Evolutionary conservation across 1,140 invertebrate species (phyloP).

Genomic region (Aphelinus certus): DNA sequence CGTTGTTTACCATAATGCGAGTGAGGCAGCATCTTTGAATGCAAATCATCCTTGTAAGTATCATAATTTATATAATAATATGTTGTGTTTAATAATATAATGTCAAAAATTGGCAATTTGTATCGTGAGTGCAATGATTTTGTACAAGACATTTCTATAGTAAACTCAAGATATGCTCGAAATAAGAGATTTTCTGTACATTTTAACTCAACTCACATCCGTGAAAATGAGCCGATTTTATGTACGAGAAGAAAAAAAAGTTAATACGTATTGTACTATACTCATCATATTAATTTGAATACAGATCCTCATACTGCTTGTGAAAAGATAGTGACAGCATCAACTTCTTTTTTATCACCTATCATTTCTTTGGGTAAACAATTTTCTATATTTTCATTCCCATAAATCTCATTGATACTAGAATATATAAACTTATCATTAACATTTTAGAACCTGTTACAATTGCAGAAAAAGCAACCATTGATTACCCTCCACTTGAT

Average conservation of each 20-base stretch:
- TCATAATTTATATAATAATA: not conserved
- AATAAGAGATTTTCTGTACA: too few relatives aligned
- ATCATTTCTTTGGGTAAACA: conserved; percentile 28
- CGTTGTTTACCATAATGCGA: not conserved
- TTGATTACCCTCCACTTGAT: not conserved
- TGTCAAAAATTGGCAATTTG: too few relatives aligned
- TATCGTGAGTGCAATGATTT: too few relatives aligned
- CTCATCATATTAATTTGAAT: not conserved
- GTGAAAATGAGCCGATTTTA: too few relatives aligned
- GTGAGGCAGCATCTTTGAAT: conserved; percentile 4
- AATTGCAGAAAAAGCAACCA: conserved; percentile 18
- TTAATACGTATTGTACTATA: not conserved
- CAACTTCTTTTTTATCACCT: conserved; percentile 15
- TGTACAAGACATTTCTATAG: too few relatives aligned
- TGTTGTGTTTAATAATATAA: not conserved
- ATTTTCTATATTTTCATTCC: not conserved
- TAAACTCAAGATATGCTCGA: too few relatives aligned
- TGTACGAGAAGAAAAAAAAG: not conserved
- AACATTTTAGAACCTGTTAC: conserved; percentile 21
- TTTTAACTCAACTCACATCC: too few relatives aligned
- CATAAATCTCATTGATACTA: not conserved
- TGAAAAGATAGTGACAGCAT: not conserved
- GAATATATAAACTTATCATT: not conserved
- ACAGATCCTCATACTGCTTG: conserved; percentile 18
- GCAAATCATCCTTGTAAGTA: not conserved